A percentile compares a stretch with the other conserved stretches of the same genome.
Conservation (phyloP, 2,113 vertebrate genomes). For the Chunga burmeisteri region DNA sequence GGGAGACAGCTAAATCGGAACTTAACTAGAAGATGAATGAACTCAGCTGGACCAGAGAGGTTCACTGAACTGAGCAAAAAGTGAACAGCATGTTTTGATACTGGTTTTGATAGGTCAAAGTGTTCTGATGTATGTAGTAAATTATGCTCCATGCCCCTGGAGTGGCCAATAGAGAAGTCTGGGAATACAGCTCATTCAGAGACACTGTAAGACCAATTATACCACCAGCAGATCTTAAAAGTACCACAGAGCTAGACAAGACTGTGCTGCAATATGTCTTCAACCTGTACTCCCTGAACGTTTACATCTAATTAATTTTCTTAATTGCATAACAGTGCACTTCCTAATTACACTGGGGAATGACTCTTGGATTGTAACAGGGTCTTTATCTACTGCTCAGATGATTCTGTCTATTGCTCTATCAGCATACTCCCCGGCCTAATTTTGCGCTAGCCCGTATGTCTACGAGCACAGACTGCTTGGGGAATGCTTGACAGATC, state of each 20-base stretch:
- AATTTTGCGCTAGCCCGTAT: not conserved
- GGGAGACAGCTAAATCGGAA: not conserved
- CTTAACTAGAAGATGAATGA: not conserved
- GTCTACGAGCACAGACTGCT: not conserved
- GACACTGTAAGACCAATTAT: not conserved
- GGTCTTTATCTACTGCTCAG: slow-evolving; percentile 28
- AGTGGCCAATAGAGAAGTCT: not conserved
- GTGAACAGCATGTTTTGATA: not conserved
- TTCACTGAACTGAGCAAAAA: not conserved
- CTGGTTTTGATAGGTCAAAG: not conserved
- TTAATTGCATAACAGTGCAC: slow-evolving; percentile 58
- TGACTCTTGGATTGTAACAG: not conserved
- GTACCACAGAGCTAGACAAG: not conserved
- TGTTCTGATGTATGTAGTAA: not conserved
- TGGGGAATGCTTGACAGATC: slow-evolving; percentile 2
- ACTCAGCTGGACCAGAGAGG: not conserved
- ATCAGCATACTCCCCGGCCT: not conserved
- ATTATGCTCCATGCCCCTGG: not conserved
- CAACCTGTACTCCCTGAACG: not conserved
- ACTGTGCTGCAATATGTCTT: not conserved
- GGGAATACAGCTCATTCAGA: not conserved
- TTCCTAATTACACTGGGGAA: slow-evolving; percentile 60
- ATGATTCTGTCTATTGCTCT: not conserved
- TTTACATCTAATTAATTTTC: slow-evolving; percentile 66
- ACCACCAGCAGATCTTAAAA: not conserved